Conservation (phyloP, 2,113 vertebrate genomes). For the Aphyosemion australe region DNA sequence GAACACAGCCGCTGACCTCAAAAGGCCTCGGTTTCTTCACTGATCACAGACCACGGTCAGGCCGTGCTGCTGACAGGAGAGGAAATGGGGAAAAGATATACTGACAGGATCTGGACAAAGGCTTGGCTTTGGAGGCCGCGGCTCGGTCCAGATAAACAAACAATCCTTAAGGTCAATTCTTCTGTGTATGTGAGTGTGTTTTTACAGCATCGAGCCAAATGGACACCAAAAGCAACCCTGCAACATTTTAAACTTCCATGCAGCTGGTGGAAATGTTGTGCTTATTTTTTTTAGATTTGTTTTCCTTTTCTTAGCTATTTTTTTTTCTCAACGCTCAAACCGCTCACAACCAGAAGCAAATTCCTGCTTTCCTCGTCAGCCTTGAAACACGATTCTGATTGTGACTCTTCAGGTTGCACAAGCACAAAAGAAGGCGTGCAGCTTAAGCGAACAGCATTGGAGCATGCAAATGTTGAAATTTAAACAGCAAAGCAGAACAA, state of each 20-base stretch:
- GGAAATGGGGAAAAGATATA: conserved; percentile 46
- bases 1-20: conserved; percentile 57
- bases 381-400: conserved; percentile 35
- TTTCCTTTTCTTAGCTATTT: neutral
- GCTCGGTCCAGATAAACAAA: conserved; percentile 26
- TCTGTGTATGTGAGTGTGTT: neutral
- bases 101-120: conserved; percentile 15
- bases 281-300: neutral
- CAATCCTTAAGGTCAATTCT: conserved; percentile 5
- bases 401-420: conserved; percentile 20
- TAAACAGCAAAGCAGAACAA: conserved; percentile 6
- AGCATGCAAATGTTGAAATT: conserved; percentile 10
- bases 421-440: conserved; percentile 23
- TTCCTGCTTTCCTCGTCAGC: conserved; percentile 24
- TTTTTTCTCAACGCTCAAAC: neutral
- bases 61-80: conserved; percentile 49
- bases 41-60: conserved; percentile 28
- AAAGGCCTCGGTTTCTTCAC: conserved; percentile 36
- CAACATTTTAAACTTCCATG: neutral
- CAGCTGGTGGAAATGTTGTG: neutral
- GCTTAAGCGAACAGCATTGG: conserved; percentile 11
- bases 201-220: neutral
- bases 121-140: conserved; percentile 12
- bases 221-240: conserved; percentile 1
- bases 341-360: conserved; percentile 3